These are phyloP conservation scores for Anastatus disparis DNA, from an alignment of 1,140 invertebrate species.

Conservation along the genomic window DNA sequence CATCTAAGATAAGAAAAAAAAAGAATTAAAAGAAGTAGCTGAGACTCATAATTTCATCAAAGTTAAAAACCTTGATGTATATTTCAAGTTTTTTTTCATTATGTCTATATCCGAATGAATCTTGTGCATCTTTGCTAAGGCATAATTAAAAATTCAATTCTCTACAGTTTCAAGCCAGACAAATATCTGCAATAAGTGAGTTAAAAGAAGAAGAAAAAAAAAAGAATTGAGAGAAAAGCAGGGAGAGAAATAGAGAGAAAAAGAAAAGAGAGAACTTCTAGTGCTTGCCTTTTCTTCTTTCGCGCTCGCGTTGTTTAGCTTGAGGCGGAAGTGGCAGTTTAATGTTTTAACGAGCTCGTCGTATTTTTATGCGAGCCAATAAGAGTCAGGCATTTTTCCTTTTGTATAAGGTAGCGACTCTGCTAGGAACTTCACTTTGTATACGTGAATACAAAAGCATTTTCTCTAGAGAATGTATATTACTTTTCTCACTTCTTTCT, in stretches of 20 bases:
- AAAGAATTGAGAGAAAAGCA: not conserved
- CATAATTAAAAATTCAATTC: slow-evolving; percentile 7
- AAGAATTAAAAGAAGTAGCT: not conserved
- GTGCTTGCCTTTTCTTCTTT: not conserved
- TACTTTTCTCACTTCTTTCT: no score
- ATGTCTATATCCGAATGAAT: not conserved
- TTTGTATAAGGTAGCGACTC: not conserved
- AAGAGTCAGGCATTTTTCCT: slow-evolving; percentile 5
- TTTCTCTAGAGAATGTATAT: slow-evolving; percentile 15
- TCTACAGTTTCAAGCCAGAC: not conserved
- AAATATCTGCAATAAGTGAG: not conserved
- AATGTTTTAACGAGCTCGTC: slow-evolving; percentile 39
- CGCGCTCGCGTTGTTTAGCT: no score
- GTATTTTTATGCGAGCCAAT: slow-evolving; percentile 31
- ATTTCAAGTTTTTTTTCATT: not conserved
- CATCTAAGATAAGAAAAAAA: not conserved
- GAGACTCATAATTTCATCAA: not conserved
- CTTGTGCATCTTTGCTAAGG: not conserved
- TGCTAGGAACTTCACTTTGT: slow-evolving; percentile 5
- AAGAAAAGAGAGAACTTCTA: not conserved
- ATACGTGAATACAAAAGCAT: slow-evolving; percentile 27
- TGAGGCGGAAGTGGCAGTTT: slow-evolving; percentile 22
- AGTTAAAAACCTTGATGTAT: not conserved
- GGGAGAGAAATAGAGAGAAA: not conserved
- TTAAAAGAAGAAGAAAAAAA: no score